These are phyloP conservation scores for Philhelius pedissequus DNA, from an alignment of 2,888 invertebrate genomes.

Conservation along the genomic window DNA sequence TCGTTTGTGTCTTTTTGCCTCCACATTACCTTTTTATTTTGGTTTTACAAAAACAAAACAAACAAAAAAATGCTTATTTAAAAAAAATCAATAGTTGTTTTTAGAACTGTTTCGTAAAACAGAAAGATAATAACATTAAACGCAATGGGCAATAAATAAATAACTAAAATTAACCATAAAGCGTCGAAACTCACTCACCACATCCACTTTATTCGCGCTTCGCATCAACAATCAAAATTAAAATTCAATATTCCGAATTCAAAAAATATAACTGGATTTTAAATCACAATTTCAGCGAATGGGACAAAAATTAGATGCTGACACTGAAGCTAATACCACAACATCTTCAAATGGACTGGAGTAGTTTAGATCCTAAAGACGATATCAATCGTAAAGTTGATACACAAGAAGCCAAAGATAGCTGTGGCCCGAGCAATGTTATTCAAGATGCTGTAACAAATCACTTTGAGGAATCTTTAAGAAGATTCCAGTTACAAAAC, in stretches of 20 bases:
- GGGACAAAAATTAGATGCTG: slow-evolving; percentile 62
- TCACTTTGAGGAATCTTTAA: slow-evolving; percentile 92
- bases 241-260: slow-evolving; percentile 29
- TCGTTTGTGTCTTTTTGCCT: slow-evolving; percentile 66
- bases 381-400: slow-evolving; percentile 77
- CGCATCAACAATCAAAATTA: slow-evolving; percentile 44
- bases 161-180: not conserved
- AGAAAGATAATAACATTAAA: slow-evolving; percentile 2
- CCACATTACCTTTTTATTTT: slow-evolving; percentile 66
- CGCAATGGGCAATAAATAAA: slow-evolving; percentile 22
- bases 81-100: slow-evolving; percentile 11
- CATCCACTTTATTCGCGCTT: slow-evolving; percentile 40
- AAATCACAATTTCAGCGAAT: slow-evolving; percentile 66
- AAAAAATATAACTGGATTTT: slow-evolving; percentile 61
- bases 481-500: not conserved
- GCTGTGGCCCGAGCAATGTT: not conserved
- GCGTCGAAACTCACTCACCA: slow-evolving; percentile 64
- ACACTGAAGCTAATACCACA: slow-evolving; percentile 19
- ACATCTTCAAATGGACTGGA: slow-evolving; percentile 59
- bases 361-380: slow-evolving; percentile 73
- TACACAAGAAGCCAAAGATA: slow-evolving; percentile 81
- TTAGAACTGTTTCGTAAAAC: not conserved
- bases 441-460: slow-evolving; percentile 84
- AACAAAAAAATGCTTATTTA: not conserved
- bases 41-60: not conserved